Evolutionary conservation across 2,113 vertebrate genomes (phyloP).

Genomic region (Tyrannus savana): DNA sequence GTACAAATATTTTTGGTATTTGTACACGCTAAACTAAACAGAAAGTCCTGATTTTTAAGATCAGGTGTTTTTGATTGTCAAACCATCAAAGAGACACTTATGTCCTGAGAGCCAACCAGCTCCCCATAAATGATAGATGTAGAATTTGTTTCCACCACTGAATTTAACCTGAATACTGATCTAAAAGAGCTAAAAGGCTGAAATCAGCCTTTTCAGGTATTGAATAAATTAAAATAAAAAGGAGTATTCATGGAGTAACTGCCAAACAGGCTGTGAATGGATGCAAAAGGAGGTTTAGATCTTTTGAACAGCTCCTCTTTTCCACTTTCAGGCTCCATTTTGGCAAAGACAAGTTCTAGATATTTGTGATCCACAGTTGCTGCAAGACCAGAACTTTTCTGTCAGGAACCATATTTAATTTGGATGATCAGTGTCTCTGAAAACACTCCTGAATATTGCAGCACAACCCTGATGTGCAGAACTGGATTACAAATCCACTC

Average conservation of each 20-base stretch:
- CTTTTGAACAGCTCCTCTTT: background rate
- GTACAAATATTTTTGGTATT: background rate
- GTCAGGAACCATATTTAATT: background rate
- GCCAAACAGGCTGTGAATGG: background rate
- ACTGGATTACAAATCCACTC: background rate
- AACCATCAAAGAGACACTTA: background rate
- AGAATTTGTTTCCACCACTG: background rate
- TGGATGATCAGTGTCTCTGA: background rate
- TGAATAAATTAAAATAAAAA: background rate
- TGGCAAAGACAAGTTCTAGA: background rate
- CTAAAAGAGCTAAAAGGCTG: background rate
- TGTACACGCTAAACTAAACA: background rate
- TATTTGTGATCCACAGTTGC: background rate
- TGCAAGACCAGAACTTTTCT: background rate
- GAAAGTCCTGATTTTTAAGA: background rate
- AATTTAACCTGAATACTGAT: background rate
- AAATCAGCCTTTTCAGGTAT: background rate
- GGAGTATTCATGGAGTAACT: background rate
- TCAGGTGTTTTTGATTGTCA: background rate
- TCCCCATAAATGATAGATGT: background rate
- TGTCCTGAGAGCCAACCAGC: background rate
- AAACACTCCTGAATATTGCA: background rate
- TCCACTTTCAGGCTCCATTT: background rate
- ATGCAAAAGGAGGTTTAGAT: background rate
- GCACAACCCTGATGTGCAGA: background rate